Evolutionary conservation across 1,140 invertebrate species (phyloP), one percentile per base, ranked within the genome.

Genomic region (Caenorhabditis briggsae): DNA sequence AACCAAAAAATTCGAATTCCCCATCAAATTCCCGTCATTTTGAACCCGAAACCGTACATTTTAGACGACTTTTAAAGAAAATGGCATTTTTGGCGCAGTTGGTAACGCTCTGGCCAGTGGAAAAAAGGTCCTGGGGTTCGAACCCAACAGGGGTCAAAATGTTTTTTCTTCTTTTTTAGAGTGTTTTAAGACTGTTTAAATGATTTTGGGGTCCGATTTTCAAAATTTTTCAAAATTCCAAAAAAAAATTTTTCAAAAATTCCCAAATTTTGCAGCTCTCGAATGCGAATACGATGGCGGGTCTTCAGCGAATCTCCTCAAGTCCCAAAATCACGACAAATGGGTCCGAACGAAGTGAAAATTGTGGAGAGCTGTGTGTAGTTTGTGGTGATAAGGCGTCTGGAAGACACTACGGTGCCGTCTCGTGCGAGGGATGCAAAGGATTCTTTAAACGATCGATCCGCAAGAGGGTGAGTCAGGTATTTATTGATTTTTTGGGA

Each of bases 381-480:
- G 92, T 94, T 23, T 94, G 93, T 89, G 93, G 93, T 11, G 93
- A 93, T 43, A 92, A 91, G 48, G 92, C 93, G 16, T 93, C 93
- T 9, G 93, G 93, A 8, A 91, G 93, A 43, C 93, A 94, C 87
- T 94, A 94, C 88, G 94, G 94, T 16, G 94, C 93, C 2, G 93
- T 94, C 25, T 93, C 91, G 90, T 95, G 94, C 91, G 94, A 94
- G 91, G 94, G 94, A n/a, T 99, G 98, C 93, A 99, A 99, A 87
- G 90, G 90, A 41, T 91, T 91, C 78, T 92, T 92, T 64, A 91
- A 91, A 82, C 83, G 90, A 41, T 87, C 83, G 25, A 91, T 91
- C 48, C 82, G 91, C 14, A 92, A 92, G 74, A 89, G 91, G 88
- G 88, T 89, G 23, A 53, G 53, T 25, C 50, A 16, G 20, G 50